These are phyloP conservation scores for Spondyliosoma cantharus DNA, from an alignment of 2,797 vertebrate species.

Conservation along the genomic window DNA sequence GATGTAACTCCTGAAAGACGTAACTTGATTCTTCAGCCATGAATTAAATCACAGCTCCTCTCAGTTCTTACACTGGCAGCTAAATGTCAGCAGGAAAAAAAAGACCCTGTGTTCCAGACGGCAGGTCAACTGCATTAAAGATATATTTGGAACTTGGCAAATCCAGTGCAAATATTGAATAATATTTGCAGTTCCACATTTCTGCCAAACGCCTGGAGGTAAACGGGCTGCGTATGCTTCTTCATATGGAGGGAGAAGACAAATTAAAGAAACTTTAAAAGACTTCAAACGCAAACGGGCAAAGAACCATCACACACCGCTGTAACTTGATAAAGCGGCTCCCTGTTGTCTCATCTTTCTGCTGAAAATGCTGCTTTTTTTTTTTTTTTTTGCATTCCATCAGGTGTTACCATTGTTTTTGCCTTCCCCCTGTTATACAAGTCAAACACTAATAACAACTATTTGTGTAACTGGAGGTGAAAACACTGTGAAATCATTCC, in stretches of 20 bases:
- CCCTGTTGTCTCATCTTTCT: neutral
- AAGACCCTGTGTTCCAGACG: neutral
- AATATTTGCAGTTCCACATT: constrained; percentile 11
- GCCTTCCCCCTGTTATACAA: neutral
- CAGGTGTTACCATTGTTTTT: constrained; percentile 7
- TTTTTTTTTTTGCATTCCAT: neutral
- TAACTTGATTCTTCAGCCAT: neutral
- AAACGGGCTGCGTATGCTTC: neutral
- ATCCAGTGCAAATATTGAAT: constrained; percentile 37
- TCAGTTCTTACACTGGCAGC: neutral
- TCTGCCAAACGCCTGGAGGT: neutral
- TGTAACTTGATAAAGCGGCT: neutral
- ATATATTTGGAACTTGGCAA: neutral
- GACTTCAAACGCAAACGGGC: neutral
- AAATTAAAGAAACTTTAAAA: neutral
- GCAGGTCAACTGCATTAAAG: neutral
- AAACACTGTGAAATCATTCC: constrained; percentile 5
- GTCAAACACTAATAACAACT: constrained; percentile 11
- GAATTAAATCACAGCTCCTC: neutral
- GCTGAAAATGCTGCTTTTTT: neutral
- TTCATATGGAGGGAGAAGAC: neutral
- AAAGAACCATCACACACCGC: neutral
- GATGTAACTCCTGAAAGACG: neutral
- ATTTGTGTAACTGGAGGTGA: neutral
- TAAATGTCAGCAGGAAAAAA: neutral